phyloP scores from a whole-genome alignment of 2,113 vertebrate genomes.

The Oenanthe melanoleuca region DNA sequence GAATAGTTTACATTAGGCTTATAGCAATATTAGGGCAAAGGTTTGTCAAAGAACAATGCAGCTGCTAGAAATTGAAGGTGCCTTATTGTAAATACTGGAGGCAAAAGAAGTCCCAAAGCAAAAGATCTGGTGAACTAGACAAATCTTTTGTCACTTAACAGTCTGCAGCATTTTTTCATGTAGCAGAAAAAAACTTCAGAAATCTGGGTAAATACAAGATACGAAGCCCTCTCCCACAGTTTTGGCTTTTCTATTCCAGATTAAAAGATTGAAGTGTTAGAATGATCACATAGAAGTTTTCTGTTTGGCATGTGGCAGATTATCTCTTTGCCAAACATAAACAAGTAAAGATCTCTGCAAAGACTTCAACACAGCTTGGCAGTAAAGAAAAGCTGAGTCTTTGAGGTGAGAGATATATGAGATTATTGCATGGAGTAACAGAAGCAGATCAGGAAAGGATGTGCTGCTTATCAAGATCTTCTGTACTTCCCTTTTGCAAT shows the following conservation, averaged over 20 bases:
- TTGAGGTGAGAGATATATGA: not conserved
- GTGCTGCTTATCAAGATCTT: not conserved
- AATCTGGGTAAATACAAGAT: not conserved
- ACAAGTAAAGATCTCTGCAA: not conserved
- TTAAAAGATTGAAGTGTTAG: not conserved
- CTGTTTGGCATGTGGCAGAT: not conserved
- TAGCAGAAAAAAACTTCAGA: not conserved
- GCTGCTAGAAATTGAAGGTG: constrained; percentile 32
- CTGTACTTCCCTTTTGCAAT: not conserved
- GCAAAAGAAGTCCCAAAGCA: not conserved
- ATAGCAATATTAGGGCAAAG: not conserved
- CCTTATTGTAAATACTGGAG: constrained; percentile 38
- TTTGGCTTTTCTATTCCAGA: not conserved
- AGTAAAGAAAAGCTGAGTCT: not conserved
- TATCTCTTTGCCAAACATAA: not conserved
- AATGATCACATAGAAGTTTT: not conserved
- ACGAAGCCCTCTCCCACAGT: not conserved
- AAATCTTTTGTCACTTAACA: constrained; percentile 30
- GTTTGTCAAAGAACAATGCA: constrained; percentile 44
- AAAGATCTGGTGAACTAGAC: constrained; percentile 30
- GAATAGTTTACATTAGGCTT: constrained; percentile 49
- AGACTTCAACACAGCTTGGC: not conserved
- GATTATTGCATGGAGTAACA: not conserved
- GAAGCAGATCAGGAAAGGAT: not conserved
- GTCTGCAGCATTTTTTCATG: not conserved